Base-by-base conservation (phyloP, 2,797 vertebrate genomes). In the Kryptolebias ocellatus region DNA sequence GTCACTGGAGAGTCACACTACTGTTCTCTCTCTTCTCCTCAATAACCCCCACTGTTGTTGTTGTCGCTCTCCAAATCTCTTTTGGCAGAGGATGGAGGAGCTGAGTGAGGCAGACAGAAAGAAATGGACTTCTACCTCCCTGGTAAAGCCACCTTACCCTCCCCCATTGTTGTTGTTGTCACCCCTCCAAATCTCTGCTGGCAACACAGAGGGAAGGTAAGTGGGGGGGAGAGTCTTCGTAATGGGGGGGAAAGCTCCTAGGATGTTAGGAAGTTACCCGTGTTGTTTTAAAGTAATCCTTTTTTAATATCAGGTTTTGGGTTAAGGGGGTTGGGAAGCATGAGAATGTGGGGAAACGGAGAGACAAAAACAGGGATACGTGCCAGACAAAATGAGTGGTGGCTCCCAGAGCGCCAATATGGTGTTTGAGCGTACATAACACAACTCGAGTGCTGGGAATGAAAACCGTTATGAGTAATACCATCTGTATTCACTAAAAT, bases 281-380 rank as follows among this genome's bases (percentile, higher is more conserved):
- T 75, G 89, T 88, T 87, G 80, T 87, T 90, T 89, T 74, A 67
- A 50, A 3, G 75, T 93, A 90, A 93, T 93, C 92, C 89, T 61
- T 92, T 91, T 90, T 91, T 92, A 92, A 94, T 91, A 90, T 92
- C 84, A 79, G 85, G 83, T 80, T 89, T 89, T 81, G 63, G 79
- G 76, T 79, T 47, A 14, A 45, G 52, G 58, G 70, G 67, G 31
- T 28, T 63, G 70, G 61, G 52, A 64, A 52, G 69, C 63, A 66
- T 70, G 58, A 78, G 64, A 46, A 75, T 71, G 55, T 56, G 70
- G 50, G 61, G 28, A 50, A 47, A 60, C 29, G 45, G 42, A 54
- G 66, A 83, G 67, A 84, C 81, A 89, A 87, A 86, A 86, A 83
- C 39, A 80, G 72, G 80, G 75, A 84, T 79, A 60, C 62, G 47